Conservation (phyloP, 1,140 invertebrate genomes). For the Macrobrachium rosenbergii region DNA sequence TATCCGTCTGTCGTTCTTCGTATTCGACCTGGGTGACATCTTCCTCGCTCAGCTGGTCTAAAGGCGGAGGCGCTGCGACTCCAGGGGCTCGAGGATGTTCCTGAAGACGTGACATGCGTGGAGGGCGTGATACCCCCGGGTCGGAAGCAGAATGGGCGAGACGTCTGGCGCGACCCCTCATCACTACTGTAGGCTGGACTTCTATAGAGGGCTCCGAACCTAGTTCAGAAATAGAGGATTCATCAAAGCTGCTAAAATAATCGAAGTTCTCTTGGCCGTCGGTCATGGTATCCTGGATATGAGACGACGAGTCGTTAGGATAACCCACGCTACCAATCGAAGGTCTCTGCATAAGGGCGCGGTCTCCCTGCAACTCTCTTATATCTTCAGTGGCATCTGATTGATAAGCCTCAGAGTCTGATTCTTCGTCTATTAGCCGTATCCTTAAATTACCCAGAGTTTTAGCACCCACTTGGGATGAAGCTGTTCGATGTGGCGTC, state of each 20-base stretch:
- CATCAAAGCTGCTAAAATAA: not conserved
- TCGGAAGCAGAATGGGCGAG: conserved; percentile 47
- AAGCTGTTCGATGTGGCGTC: not conserved
- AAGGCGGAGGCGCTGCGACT: conserved; percentile 15
- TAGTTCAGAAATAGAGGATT: not conserved
- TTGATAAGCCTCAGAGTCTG: conserved; percentile 18
- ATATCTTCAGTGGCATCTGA: conserved; percentile 14
- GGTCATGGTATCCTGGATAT: too few relatives aligned
- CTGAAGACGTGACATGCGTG: not conserved
- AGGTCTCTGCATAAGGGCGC: not conserved
- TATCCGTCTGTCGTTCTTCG: not conserved
- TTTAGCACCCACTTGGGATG: conserved; percentile 1
- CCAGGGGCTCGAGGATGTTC: conserved; percentile 17
- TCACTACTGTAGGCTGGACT: not conserved
- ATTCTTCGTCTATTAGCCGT: conserved; percentile 39
- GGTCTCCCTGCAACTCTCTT: not conserved
- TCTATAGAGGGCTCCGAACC: not conserved
- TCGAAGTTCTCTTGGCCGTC: too few relatives aligned
- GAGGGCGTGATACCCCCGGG: conserved; percentile 31
- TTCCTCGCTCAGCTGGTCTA: conserved; percentile 33
- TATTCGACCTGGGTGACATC: not conserved
- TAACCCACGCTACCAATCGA: not conserved
- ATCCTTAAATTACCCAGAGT: conserved; percentile 3
- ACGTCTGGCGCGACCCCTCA: conserved; percentile 4
- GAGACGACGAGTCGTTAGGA: not conserved